Conservation (phyloP, 2,888 invertebrate genomes). For the Clepsis dumicolana region DNA sequence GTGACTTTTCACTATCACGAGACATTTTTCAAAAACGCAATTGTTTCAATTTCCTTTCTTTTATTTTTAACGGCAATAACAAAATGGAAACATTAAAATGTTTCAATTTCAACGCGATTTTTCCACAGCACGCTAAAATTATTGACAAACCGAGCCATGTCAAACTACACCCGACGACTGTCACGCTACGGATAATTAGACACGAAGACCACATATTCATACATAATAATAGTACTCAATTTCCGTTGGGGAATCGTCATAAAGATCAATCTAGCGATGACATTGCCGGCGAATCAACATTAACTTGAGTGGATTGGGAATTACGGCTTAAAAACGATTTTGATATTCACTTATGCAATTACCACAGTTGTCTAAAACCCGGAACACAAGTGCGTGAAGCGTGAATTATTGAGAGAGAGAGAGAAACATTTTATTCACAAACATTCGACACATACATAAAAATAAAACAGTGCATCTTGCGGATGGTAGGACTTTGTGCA, state of each 20-base stretch:
- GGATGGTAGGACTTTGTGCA: no score
- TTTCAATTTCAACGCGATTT: neutral
- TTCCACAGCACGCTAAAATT: conserved; percentile 4
- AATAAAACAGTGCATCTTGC: no score
- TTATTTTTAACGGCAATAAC: neutral
- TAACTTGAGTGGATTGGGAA: conserved; percentile 28
- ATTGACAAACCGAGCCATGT: neutral
- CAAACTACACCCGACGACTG: neutral
- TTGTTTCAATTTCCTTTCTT: neutral
- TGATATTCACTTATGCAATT: neutral
- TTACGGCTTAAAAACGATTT: neutral
- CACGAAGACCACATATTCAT: conserved; percentile 14
- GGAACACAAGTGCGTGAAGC: no score
- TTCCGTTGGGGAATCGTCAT: conserved; percentile 25
- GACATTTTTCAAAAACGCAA: neutral
- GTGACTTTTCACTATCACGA: no score
- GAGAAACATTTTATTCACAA: no score
- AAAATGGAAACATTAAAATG: neutral
- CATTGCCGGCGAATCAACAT: conserved; percentile 19
- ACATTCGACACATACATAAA: no score
- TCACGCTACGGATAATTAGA: conserved; percentile 40
- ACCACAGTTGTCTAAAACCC: neutral
- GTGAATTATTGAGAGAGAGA: no score
- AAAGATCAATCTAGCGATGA: conserved; percentile 25
- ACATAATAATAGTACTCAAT: conserved; percentile 19